A percentile compares a stretch with the other conserved stretches of the same genome.
phyloP scores from a whole-genome alignment of 2,113 vertebrate genomes.

The Mungos mungo region DNA sequence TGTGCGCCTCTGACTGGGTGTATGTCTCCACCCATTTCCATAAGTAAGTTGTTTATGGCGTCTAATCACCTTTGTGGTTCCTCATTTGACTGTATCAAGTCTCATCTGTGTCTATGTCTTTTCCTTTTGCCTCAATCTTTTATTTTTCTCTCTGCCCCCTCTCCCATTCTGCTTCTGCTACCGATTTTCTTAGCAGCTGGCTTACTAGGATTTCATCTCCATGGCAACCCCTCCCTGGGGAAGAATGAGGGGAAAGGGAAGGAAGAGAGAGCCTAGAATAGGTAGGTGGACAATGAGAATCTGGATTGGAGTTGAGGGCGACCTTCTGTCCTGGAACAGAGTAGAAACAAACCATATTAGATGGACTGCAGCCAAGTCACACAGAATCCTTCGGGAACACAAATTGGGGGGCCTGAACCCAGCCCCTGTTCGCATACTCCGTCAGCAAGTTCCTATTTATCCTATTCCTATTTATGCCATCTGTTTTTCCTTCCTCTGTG shows the following conservation, averaged over 20 bases:
- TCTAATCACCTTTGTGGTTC: neutral
- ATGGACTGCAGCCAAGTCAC: neutral
- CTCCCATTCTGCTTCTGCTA: neutral
- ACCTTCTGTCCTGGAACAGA: neutral
- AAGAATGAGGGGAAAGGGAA: neutral
- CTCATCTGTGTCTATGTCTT: neutral
- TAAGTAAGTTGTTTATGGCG: neutral
- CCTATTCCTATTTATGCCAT: neutral
- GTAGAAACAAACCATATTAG: neutral
- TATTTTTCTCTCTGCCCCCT: neutral
- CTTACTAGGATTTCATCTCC: constrained; percentile 9
- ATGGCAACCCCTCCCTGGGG: neutral
- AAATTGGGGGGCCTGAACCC: neutral
- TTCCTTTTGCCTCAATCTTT: constrained; percentile 5
- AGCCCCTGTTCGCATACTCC: neutral
- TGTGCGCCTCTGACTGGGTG: neutral
- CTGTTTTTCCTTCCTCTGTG: neutral
- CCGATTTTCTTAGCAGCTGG: neutral
- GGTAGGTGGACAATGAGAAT: neutral
- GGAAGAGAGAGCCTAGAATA: neutral
- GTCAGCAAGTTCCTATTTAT: neutral
- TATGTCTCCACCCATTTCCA: neutral
- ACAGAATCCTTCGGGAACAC: neutral
- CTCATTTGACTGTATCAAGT: neutral
- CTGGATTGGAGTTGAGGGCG: neutral